Evolutionary conservation across 1,140 invertebrate genomes (phyloP).

Genomic region (Eupeodes corollae): DNA sequence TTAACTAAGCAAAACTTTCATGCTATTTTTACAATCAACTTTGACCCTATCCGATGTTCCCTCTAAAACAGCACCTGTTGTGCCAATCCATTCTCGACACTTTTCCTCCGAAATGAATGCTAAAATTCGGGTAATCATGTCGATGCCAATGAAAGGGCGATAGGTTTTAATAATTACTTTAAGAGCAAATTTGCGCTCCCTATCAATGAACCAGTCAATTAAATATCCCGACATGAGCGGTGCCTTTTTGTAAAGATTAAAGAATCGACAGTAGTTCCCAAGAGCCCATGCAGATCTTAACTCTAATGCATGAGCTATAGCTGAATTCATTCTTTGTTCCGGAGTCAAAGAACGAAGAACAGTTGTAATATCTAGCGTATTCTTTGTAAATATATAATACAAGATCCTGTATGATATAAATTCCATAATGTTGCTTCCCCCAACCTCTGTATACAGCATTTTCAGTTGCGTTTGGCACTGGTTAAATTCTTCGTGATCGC

Average conservation of each 20-base stretch:
- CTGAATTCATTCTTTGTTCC: constrained; percentile 71
- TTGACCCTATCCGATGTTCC: constrained; percentile 45
- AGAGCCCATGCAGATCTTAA: constrained; percentile 83
- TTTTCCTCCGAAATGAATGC: constrained; percentile 72
- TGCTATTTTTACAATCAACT: constrained; percentile 29
- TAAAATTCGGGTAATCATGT: constrained; percentile 73
- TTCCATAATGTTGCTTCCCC: constrained; percentile 60
- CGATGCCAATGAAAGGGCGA: constrained; percentile 77
- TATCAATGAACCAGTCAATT: constrained; percentile 92
- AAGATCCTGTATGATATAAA: constrained; percentile 92
- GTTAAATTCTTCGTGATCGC: constrained; percentile 97
- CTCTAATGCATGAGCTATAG: constrained; percentile 74
- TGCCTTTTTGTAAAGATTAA: constrained; percentile 73
- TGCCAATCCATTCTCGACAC: constrained; percentile 74
- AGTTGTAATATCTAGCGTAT: constrained; percentile 88
- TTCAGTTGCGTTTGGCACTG: constrained; percentile 97
- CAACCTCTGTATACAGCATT: constrained; percentile 74
- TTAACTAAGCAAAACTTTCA: too few species aligned
- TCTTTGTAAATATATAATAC: constrained; percentile 95
- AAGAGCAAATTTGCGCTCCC: constrained; percentile 81
- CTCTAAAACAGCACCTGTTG: constrained; percentile 65
- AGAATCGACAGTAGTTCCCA: constrained; percentile 84
- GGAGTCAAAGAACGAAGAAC: constrained; percentile 67
- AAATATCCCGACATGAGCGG: constrained; percentile 94
- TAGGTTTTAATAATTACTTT: constrained; percentile 90